phyloP scores from a whole-genome alignment of 92 coral and sea anemone genomes.

The Porites evermanni region DNA sequence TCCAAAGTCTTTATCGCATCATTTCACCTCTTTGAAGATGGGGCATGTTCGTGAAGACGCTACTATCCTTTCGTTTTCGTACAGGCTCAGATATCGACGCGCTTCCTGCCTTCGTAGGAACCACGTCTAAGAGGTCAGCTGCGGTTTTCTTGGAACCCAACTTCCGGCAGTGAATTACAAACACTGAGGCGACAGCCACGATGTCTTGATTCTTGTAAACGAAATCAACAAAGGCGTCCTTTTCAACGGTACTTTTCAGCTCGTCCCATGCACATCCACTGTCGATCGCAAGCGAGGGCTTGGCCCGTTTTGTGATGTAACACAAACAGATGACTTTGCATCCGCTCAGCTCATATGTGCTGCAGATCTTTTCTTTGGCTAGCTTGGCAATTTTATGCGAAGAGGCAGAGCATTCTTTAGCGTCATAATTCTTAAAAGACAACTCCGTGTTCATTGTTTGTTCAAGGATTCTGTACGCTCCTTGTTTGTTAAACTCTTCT shows the following conservation, averaged over 20 bases:
- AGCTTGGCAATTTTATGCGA: conserved; percentile 34
- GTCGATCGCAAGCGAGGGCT: conserved; percentile 68
- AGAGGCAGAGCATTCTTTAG: conserved; percentile 26
- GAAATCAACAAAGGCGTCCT: conserved; percentile 86
- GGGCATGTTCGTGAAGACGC: neutral
- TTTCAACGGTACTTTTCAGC: conserved; percentile 52
- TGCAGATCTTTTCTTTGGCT: conserved; percentile 52
- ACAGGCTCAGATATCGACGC: neutral
- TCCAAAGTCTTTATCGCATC: neutral
- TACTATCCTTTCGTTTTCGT: neutral
- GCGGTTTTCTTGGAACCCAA: neutral
- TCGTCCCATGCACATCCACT: conserved; percentile 96
- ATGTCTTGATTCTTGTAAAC: conserved; percentile 76
- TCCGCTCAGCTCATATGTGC: conserved; percentile 56
- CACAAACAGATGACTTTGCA: conserved; percentile 76
- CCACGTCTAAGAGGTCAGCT: neutral
- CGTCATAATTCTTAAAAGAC: conserved; percentile 47
- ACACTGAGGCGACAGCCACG: conserved; percentile 76
- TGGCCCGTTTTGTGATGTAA: conserved; percentile 58
- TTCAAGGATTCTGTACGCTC: conserved; percentile 55
- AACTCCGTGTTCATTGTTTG: conserved; percentile 53
- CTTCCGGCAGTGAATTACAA: conserved; percentile 59
- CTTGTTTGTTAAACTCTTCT: conserved; percentile 37
- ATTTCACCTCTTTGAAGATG: neutral
- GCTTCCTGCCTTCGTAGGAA: conserved; percentile 19